Percentiles rank a stretch among this genome's conserved stretches.
Conservation (phyloP, 2,888 invertebrate genomes). For the Chrysolina americana region DNA sequence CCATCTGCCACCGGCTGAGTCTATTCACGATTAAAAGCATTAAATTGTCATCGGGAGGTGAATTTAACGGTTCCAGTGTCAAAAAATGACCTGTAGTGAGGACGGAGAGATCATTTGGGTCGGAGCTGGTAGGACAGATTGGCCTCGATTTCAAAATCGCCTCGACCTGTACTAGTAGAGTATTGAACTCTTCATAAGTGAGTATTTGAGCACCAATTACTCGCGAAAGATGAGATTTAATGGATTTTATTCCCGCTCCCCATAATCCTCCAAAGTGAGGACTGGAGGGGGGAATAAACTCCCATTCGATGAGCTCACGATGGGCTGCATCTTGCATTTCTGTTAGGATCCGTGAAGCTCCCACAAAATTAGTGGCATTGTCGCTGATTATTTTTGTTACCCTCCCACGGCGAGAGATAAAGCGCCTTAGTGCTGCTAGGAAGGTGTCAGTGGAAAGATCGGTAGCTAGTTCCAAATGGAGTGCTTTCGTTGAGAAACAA, state of each 20-base stretch:
- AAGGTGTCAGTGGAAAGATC: slow-evolving; percentile 48
- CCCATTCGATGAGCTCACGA: not conserved
- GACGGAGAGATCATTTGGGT: not conserved
- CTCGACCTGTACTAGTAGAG: too few species aligned
- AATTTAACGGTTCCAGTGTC: not conserved
- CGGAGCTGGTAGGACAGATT: not conserved
- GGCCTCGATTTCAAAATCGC: not conserved
- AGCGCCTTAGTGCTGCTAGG: slow-evolving; percentile 50
- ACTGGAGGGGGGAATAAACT: not conserved
- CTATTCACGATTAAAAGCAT: not conserved
- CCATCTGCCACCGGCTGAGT: not conserved
- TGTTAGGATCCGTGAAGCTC: slow-evolving; percentile 38
- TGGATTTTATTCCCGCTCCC: not conserved
- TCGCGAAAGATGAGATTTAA: not conserved
- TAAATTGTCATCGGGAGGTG: not conserved
- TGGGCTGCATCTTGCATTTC: too few species aligned
- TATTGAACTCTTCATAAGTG: not conserved
- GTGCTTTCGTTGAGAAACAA: slow-evolving; percentile 49
- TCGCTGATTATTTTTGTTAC: slow-evolving; percentile 44
- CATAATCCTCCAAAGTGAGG: not conserved
- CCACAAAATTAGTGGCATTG: slow-evolving; percentile 55
- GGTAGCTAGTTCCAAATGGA: slow-evolving; percentile 46
- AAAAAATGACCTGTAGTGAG: not conserved
- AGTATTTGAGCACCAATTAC: not conserved
- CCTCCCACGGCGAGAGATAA: slow-evolving; percentile 38